Conservation (phyloP, 2,113 vertebrate genomes). For the Chitala chitala region DNA sequence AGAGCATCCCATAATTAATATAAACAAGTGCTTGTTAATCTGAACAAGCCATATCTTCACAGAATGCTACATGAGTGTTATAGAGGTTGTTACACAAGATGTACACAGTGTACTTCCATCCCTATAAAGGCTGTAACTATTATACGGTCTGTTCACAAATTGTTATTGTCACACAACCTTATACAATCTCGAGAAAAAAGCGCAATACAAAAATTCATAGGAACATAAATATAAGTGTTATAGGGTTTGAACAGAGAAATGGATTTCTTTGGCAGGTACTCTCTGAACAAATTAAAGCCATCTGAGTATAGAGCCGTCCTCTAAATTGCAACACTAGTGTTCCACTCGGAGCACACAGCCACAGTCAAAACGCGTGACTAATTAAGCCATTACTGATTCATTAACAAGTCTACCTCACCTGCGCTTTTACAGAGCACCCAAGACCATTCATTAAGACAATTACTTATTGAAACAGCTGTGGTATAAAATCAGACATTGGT, state of each 20-base stretch:
- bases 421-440: not conserved
- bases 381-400: not conserved
- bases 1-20: not conserved
- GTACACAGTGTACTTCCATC: too few species aligned
- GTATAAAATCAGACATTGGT: not conserved
- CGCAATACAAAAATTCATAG: too few species aligned
- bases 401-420: not conserved
- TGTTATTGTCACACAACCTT: too few species aligned
- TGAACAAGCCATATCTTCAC: not conserved
- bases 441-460: not conserved
- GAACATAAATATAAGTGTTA: too few species aligned
- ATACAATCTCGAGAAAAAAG: too few species aligned
- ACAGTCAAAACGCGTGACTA: constrained; percentile 2
- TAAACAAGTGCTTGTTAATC: not conserved
- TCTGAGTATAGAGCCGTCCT: not conserved
- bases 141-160: too few species aligned
- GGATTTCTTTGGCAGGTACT: too few species aligned
- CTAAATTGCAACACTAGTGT: not conserved
- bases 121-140: too few species aligned
- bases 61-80: not conserved
- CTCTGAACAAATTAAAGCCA: too few species aligned
- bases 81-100: not conserved
- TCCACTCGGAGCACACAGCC: not conserved
- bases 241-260: too few species aligned
- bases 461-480: not conserved